A percentile compares a stretch with the other conserved stretches of the same genome.
Conservation (phyloP, 2,888 invertebrate genomes). For the Laothoe populi region DNA sequence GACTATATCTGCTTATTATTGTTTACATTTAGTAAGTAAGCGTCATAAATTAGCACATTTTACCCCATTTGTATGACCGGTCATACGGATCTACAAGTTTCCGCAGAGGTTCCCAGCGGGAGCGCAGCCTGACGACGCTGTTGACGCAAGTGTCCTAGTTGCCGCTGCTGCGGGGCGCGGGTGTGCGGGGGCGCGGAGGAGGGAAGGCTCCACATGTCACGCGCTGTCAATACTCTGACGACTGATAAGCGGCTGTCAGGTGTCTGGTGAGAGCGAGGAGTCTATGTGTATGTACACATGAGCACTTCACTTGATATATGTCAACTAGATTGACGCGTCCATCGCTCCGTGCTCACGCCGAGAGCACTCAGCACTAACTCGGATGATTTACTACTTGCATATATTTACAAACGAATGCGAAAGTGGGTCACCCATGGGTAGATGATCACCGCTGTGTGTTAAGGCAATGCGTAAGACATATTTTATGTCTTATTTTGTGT, state of each 20-base stretch:
- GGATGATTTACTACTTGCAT: neutral
- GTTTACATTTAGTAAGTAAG: too few relatives aligned
- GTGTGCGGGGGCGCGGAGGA: neutral
- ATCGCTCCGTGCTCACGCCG: neutral
- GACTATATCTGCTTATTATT: too few relatives aligned
- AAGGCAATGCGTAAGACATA: too few relatives aligned
- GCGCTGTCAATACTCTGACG: conserved; percentile 18
- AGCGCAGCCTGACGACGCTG: neutral
- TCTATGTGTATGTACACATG: neutral
- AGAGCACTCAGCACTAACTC: neutral
- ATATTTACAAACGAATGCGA: neutral
- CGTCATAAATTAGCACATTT: too few relatives aligned
- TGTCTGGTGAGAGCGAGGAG: neutral
- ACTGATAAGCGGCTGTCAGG: conserved; percentile 8
- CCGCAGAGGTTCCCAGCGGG: neutral
- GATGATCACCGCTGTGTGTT: too few relatives aligned
- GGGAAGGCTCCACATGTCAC: neutral
- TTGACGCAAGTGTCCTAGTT: neutral
- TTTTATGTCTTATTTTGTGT: too few relatives aligned
- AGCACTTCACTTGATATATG: conserved; percentile 20
- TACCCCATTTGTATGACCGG: too few relatives aligned
- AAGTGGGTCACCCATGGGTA: too few relatives aligned
- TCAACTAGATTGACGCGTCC: conserved; percentile 15
- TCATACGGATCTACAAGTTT: too few relatives aligned
- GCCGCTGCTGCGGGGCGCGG: too few relatives aligned